Evolutionary conservation across 2,113 vertebrate genomes (phyloP).

Genomic region (Bufo bufo): DNA sequence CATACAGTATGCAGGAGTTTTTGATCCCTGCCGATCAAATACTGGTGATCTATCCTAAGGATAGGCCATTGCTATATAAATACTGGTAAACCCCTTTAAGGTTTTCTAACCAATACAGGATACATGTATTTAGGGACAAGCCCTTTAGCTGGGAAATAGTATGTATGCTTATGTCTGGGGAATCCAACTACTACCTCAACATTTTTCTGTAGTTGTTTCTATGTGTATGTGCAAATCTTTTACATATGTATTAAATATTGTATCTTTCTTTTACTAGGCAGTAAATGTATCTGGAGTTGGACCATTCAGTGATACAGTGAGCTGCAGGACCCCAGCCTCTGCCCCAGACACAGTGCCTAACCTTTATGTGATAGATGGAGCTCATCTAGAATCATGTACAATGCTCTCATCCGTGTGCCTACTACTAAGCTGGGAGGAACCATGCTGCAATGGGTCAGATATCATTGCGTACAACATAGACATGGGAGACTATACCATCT

Average conservation of each 20-base stretch:
- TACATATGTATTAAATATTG: not conserved
- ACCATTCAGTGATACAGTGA: constrained; percentile 85
- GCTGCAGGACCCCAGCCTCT: constrained; percentile 84
- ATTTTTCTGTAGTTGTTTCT: not conserved
- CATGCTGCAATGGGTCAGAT: constrained; percentile 89
- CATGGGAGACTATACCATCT: constrained; percentile 78
- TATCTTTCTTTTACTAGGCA: constrained; percentile 71
- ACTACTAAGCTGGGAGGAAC: constrained; percentile 91
- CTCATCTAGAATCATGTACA: constrained; percentile 67
- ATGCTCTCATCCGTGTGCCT: constrained; percentile 86
- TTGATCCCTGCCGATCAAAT: too few species aligned
- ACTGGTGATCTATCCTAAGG: too few species aligned
- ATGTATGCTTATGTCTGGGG: not conserved
- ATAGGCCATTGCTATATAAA: too few species aligned
- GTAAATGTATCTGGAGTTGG: constrained; percentile 90
- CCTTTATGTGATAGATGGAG: constrained; percentile 79
- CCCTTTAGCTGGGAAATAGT: not conserved
- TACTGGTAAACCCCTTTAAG: not conserved
- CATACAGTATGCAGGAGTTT: too few species aligned
- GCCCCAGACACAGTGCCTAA: constrained; percentile 79
- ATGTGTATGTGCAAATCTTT: not conserved
- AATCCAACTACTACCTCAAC: not conserved
- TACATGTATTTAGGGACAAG: not conserved
- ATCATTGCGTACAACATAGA: constrained; percentile 87
- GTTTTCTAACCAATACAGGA: not conserved